Evolutionary conservation across 2,797 vertebrate species (phyloP).

Genomic region (Chromis chromis): DNA sequence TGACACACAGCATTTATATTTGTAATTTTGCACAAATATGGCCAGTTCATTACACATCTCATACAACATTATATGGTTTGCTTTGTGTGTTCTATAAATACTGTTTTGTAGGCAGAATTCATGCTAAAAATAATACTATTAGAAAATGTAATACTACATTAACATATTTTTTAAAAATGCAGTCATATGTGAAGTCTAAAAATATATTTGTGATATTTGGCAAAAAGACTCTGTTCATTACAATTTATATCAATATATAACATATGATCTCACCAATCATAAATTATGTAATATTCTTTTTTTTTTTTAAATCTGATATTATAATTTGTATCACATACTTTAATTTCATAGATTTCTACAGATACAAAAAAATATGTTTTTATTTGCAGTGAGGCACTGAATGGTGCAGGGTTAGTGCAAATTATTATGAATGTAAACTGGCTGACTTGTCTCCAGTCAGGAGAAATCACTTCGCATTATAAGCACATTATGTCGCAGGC

Average conservation of each 20-base stretch:
- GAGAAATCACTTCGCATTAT: conserved; percentile 84
- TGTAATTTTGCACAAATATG: conserved; percentile 1
- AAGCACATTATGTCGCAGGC: conserved; percentile 80
- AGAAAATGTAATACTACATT: neutral
- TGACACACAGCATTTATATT: neutral
- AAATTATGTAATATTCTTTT: neutral
- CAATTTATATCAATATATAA: neutral
- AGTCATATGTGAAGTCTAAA: neutral
- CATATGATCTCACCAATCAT: neutral
- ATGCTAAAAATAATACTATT: neutral
- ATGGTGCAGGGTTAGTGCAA: conserved; percentile 52
- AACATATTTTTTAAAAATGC: neutral
- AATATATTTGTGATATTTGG: neutral
- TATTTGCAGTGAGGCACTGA: neutral
- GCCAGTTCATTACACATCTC: neutral
- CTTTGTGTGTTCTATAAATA: neutral
- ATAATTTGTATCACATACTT: neutral
- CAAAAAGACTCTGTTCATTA: neutral
- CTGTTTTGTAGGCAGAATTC: neutral
- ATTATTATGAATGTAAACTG: conserved; percentile 76
- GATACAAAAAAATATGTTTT: neutral
- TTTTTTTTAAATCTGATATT: too few species aligned
- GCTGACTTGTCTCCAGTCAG: conserved; percentile 74
- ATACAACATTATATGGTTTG: neutral
- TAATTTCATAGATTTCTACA: neutral